Percentiles rank a stretch among this genome's conserved stretches.
phyloP scores from a whole-genome alignment of 2,888 invertebrate genomes.

The Macroteleia sp. region DNA sequence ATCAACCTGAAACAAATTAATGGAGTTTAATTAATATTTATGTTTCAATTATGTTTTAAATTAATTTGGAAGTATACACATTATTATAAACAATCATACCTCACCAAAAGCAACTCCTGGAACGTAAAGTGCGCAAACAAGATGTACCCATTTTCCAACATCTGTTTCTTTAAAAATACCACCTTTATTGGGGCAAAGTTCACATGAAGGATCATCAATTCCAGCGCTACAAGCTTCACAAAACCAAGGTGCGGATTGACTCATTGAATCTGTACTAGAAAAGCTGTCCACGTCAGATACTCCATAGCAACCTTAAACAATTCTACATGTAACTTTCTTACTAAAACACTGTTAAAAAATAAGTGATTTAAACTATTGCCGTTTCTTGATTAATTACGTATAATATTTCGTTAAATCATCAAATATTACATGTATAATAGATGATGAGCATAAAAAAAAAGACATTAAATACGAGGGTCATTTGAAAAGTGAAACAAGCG shows the following conservation, averaged over 20 bases:
- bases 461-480: no score
- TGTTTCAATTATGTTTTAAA: no score
- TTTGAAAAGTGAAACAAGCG: no score
- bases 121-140: slow-evolving; percentile 98
- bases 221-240: slow-evolving; percentile 99
- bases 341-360: no score
- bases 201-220: slow-evolving; percentile 94
- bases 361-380: no score
- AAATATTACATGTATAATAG: no score
- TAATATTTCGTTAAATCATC: no score
- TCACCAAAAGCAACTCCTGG: slow-evolving; percentile 99
- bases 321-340: no score
- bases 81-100: slow-evolving; percentile 83
- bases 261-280: slow-evolving; percentile 96
- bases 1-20: slow-evolving; percentile 86
- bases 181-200: slow-evolving; percentile 96
- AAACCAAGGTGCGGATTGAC: slow-evolving; percentile 99
- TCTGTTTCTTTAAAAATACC: slow-evolving; percentile 98
- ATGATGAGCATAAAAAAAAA: no score
- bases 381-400: no score
- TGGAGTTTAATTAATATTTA: not conserved
- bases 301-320: slow-evolving; percentile 94
- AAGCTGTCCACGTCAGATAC: slow-evolving; percentile 96
- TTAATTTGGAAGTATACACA: no score
- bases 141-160: slow-evolving; percentile 98